These are phyloP conservation scores for Drymodes brunneopygia DNA, from an alignment of 2,113 vertebrate genomes.

Conservation along the genomic window DNA sequence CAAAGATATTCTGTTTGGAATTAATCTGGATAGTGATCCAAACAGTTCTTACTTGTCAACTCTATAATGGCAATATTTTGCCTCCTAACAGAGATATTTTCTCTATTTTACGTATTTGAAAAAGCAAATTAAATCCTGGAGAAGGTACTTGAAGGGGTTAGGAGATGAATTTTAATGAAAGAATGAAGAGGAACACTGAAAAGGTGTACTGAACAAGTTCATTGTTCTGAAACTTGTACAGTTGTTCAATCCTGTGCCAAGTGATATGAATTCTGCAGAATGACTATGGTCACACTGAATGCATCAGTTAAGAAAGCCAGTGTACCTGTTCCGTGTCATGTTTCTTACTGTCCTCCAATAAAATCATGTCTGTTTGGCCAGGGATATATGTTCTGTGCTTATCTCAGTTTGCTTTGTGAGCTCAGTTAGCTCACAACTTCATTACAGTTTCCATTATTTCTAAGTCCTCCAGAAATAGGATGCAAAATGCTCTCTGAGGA, in stretches of 20 bases:
- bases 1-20: neutral
- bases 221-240: rapidly evolving
- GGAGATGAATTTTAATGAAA: neutral
- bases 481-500: neutral
- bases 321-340: neutral
- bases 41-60: neutral
- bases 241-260: neutral
- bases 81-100: neutral
- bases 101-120: neutral
- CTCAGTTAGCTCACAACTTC: neutral
- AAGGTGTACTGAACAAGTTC: neutral
- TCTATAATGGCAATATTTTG: neutral
- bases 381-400: neutral
- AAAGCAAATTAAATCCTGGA: neutral
- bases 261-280: neutral
- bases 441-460: neutral
- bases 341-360: neutral
- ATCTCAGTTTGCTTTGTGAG: neutral
- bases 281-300: neutral
- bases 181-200: neutral
- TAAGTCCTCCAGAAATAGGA: neutral
- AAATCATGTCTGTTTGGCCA: neutral
- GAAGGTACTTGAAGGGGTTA: neutral
- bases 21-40: neutral
- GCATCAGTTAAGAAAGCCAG: neutral